phyloP scores from a whole-genome alignment of 37 sponge, comb jelly and placozoan species.

The Halichondria panicea region DNA sequence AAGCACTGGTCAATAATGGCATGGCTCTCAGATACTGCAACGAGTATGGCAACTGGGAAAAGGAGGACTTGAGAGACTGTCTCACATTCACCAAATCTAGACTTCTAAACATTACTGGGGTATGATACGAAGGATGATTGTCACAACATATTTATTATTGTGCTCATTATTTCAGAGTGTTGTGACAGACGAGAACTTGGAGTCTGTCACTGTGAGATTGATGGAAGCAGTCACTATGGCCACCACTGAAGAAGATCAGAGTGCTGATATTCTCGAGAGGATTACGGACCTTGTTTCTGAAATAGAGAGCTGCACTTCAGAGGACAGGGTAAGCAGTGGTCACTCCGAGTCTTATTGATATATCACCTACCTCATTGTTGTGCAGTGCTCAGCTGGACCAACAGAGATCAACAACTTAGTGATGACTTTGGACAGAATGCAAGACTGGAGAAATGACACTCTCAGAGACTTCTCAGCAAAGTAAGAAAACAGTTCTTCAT shows the following conservation, averaged over 20 bases:
- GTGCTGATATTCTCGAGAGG: background rate
- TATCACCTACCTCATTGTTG: no score
- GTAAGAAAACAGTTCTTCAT: background rate
- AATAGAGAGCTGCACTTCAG: background rate
- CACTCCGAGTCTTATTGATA: no score
- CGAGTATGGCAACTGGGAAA: slow-evolving; percentile 1
- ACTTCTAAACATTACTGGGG: slow-evolving; percentile 9
- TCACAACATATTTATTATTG: background rate
- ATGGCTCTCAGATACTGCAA: slow-evolving; percentile 9
- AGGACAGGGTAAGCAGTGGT: no score
- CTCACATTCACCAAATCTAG: slow-evolving; percentile 6
- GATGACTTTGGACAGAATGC: background rate
- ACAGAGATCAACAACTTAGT: no score
- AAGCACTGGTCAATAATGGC: background rate
- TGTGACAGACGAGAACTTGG: background rate
- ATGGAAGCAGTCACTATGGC: background rate
- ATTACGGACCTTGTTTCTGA: background rate
- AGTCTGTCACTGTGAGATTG: background rate
- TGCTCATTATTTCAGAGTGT: no score
- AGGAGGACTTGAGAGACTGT: slow-evolving; percentile 2
- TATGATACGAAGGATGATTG: background rate
- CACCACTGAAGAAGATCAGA: background rate
- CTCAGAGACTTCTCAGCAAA: background rate
- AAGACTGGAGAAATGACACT: background rate
- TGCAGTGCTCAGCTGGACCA: no score